These are phyloP conservation scores for Alviniconcha marisindica DNA, from an alignment of 1,140 invertebrate species.

Conservation along the genomic window DNA sequence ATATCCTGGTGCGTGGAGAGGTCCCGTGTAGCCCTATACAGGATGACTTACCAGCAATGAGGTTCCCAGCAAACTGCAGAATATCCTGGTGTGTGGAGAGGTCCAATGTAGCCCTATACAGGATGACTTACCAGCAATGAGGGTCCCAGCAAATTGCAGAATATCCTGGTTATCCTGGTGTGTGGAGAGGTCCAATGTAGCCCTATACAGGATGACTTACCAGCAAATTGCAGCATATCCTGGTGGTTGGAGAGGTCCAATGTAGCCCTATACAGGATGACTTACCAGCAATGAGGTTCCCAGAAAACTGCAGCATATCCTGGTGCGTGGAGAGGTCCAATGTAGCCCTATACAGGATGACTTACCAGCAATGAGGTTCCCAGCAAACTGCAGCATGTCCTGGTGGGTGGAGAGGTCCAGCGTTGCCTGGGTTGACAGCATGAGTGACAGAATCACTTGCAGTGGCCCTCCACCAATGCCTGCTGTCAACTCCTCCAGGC, in stretches of 20 bases:
- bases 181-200: too few relatives aligned
- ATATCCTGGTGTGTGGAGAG: too few relatives aligned
- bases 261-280: constrained; percentile 76
- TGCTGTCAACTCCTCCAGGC: constrained; percentile 64
- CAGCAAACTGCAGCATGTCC: constrained; percentile 80
- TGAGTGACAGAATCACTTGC: constrained; percentile 77
- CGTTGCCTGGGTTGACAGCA: constrained; percentile 80
- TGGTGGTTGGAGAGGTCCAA: constrained; percentile 82
- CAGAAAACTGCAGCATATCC: constrained; percentile 80
- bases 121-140: too few relatives aligned
- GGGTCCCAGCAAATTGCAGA: too few relatives aligned
- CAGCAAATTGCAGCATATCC: constrained; percentile 80
- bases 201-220: too few relatives aligned
- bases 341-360: constrained; percentile 67
- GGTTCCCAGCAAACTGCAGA: too few relatives aligned
- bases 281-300: constrained; percentile 82
- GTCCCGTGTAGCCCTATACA: too few relatives aligned
- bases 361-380: constrained; percentile 82
- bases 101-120: too few relatives aligned
- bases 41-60: too few relatives aligned
- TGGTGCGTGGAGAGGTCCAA: constrained; percentile 82
- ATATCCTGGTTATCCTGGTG: too few relatives aligned
- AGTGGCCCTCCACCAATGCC: constrained; percentile 74
- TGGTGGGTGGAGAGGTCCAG: constrained; percentile 82
- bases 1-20: too few relatives aligned